A percentile compares a stretch with the other conserved stretches of the same genome.
Evolutionary conservation across 2,113 vertebrate species (phyloP).

Genomic region (Mirounga angustirostris): DNA sequence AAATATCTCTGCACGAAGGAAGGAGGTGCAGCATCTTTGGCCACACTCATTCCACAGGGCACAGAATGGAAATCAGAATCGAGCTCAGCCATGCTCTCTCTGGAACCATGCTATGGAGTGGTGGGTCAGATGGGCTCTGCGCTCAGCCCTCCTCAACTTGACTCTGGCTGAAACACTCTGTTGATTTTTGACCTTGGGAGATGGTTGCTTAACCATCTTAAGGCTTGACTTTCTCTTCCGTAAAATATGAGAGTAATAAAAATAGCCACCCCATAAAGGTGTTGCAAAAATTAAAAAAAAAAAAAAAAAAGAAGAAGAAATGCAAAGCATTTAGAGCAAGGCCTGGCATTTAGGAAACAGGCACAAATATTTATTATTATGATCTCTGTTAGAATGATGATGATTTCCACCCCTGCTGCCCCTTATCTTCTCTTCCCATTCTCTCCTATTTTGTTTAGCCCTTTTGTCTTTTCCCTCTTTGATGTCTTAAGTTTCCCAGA

Average conservation of each 20-base stretch:
- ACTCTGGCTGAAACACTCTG: background rate
- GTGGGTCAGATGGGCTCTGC: background rate
- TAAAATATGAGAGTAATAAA: background rate
- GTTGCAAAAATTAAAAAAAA: background rate
- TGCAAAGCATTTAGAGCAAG: accelerated
- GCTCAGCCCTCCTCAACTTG: background rate
- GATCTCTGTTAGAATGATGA: accelerated
- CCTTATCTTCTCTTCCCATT: background rate
- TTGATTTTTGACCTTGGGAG: background rate
- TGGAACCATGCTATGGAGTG: accelerated
- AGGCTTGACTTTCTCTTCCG: background rate
- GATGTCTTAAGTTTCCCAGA: slow-evolving; percentile 66
- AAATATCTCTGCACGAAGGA: accelerated
- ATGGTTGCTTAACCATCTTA: background rate
- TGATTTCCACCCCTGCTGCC: accelerated
- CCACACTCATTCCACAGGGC: accelerated
- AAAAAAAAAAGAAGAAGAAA: background rate
- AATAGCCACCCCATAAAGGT: background rate
- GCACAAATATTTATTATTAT: too few species aligned
- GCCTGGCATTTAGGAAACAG: accelerated
- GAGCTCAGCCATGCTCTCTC: accelerated
- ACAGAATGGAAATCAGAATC: accelerated
- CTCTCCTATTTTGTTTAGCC: background rate
- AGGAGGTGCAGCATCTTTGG: accelerated
- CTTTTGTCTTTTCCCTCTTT: slow-evolving; percentile 64